These are phyloP conservation scores for Spermophilus dauricus DNA, from an alignment of 2,113 vertebrate genomes.

Conservation along the genomic window DNA sequence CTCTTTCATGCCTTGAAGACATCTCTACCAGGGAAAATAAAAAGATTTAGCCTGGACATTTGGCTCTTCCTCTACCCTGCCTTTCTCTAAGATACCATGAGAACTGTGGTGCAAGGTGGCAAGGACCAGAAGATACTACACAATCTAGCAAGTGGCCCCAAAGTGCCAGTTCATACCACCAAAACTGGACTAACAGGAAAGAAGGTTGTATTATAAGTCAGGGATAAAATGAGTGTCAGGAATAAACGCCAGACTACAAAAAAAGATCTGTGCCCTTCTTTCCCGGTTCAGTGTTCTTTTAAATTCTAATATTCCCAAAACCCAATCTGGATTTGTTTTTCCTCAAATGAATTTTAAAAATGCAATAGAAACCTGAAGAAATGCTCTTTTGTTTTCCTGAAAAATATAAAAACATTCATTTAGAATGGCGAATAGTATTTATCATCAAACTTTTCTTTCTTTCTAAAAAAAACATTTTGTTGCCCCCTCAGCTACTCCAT, in stretches of 20 bases:
- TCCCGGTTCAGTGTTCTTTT: not conserved
- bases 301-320: not conserved
- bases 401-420: slow-evolving; percentile 76
- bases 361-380: slow-evolving; percentile 20
- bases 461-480: not conserved
- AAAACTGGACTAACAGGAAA: not conserved
- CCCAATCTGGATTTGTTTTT: slow-evolving; percentile 26
- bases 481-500: not conserved
- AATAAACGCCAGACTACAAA: not conserved
- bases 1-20: not conserved
- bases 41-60: not conserved
- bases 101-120: rapidly evolving
- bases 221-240: not conserved
- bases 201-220: not conserved
- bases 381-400: slow-evolving; percentile 21
- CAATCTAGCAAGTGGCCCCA: not conserved
- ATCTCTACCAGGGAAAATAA: not conserved
- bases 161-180: not conserved
- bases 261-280: not conserved
- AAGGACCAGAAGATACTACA: not conserved
- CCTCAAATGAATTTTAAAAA: slow-evolving; percentile 11
- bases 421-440: slow-evolving; percentile 37
- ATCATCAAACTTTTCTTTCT: no score
- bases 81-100: not conserved
- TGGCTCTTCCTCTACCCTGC: not conserved